phyloP scores from a whole-genome alignment of 1,140 invertebrate species.

The Octopus bimaculoides region DNA sequence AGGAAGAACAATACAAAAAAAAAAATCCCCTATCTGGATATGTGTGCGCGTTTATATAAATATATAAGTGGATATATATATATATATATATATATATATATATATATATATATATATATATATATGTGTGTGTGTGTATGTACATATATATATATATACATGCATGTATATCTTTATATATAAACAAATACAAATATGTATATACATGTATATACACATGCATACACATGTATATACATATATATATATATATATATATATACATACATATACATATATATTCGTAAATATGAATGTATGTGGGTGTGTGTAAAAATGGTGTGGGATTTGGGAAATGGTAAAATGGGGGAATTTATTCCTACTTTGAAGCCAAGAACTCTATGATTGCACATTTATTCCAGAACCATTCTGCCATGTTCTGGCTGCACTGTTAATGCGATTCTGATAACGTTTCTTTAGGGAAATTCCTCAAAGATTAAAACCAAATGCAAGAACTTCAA shows the following conservation, averaged over 20 bases:
- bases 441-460: too few species aligned
- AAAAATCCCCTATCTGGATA: background rate
- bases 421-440: too few species aligned
- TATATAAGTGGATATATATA: background rate
- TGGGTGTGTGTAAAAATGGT: background rate
- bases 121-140: background rate
- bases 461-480: too few species aligned
- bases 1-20: too few species aligned
- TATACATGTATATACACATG: background rate
- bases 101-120: background rate
- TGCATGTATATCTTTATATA: background rate
- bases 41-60: background rate
- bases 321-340: too few species aligned
- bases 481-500: too few species aligned
- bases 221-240: background rate
- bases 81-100: background rate
- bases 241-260: slow-evolving; percentile 4
- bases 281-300: background rate
- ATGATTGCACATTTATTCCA: too few species aligned
- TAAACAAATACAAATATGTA: background rate
- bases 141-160: background rate
- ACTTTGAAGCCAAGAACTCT: too few species aligned
- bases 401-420: too few species aligned
- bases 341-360: too few species aligned
- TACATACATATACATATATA: background rate